Evolutionary conservation across 2,797 vertebrate genomes (phyloP), one percentile per base, ranked within the genome.

Genomic region (Avahi laniger): DNA sequence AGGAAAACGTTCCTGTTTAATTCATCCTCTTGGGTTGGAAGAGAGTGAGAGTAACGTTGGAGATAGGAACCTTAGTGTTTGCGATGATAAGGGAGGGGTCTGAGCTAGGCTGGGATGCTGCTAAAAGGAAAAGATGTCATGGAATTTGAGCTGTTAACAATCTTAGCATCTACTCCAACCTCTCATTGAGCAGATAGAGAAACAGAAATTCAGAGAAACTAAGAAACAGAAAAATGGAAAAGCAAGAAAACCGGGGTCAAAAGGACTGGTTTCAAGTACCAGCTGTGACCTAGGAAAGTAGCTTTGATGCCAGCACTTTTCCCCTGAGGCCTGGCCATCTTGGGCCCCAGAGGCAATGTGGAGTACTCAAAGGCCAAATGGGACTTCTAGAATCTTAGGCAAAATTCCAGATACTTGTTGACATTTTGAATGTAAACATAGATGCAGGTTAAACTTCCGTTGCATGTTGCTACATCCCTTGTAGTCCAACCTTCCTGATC

Each of bases 1-100:
- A 76, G 35, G 84, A 88, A 86, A 93, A 48, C 89, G 63, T 67
- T 95, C 78, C 28, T 22, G 11, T 95, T 91, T 88, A 20, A 65
- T 78, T 65, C 24, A 4, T 92, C 84, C 84, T 89, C 15, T 72
- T 86, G 76, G 28, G 14, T 67, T 92, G 50, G 24, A 89, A 95
- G 76, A 82, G 24, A 67, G 30, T 0, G 7, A 92, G 75, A 72
- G 8, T 73, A 26, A 61, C 3, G 20, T 63, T 59, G 30, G 30
- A 46, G 63, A 89, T 86, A 75, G 67, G 18, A 95, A 91, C 11
- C 10, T 57, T 52, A 33, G 24, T 67, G 14, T 86, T 63, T 91
- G 13, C 5, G 15, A 15, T 78, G 7, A 41, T 69, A 84, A 83
- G 1, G 8, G 38, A 96, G 35, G 89, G 4, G 6, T 8, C 8